Percentiles rank a stretch among this genome's conserved stretches.
Evolutionary conservation across 2,113 vertebrate genomes (phyloP).

Genomic region (Neogale vison): DNA sequence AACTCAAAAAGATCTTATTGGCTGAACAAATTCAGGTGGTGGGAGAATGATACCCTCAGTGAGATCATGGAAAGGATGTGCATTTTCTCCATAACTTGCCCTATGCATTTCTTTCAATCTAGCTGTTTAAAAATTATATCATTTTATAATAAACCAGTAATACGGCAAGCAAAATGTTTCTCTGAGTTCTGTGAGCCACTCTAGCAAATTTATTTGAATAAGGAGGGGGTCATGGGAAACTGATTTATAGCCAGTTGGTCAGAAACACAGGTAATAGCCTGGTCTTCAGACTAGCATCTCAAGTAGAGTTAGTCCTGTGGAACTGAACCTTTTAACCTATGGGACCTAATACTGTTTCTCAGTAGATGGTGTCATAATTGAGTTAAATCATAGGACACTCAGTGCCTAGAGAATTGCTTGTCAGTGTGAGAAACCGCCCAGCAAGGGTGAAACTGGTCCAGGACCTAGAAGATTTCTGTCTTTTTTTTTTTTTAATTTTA

Average conservation of each 20-base stretch:
- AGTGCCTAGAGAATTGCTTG: not conserved
- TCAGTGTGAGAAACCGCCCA: not conserved
- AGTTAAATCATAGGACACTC: not conserved
- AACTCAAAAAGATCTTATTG: not conserved
- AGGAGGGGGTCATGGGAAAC: not conserved
- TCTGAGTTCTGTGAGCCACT: not conserved
- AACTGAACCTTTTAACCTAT: not conserved
- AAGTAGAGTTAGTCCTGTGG: not conserved
- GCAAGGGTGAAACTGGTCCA: not conserved
- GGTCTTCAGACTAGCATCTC: not conserved
- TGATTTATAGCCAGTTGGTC: not conserved
- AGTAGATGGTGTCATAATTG: not conserved
- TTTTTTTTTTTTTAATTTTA: not conserved
- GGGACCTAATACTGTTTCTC: not conserved
- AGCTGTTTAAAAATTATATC: not conserved
- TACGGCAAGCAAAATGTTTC: not conserved
- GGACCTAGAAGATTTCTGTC: not conserved
- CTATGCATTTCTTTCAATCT: not conserved
- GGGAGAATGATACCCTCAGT: not conserved
- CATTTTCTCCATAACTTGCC: too few relatives aligned
- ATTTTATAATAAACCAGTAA: not conserved
- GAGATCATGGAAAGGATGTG: not conserved
- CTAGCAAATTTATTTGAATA: not conserved
- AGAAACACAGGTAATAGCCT: not conserved
- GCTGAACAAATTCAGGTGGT: not conserved